Evolutionary conservation across 2,797 vertebrate genomes (phyloP), one percentile per base, ranked within the genome.

Genomic region (Catostomus latipinnis): DNA sequence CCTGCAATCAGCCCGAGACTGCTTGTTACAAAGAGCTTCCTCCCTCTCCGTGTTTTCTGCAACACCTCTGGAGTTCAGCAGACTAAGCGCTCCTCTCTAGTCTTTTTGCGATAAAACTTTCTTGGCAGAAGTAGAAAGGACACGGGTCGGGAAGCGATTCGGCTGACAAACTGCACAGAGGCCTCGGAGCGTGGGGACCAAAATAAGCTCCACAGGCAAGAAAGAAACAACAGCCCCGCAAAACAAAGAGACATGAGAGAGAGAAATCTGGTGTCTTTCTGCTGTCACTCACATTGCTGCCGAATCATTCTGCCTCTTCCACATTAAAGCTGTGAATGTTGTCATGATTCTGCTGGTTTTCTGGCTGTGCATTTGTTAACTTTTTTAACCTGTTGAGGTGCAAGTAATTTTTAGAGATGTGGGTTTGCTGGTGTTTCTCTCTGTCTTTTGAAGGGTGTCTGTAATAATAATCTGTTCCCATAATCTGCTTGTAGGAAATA

Each of bases 101-200:
- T 81, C 79, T 81, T 67, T 54, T 69, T 50, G 12, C 68, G 77
- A 72, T 74, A 80, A 78, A 85, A 87, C 76, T 82, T 83, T 65
- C 56, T 75, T 78, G 76, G 82, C 76, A 85, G 82, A 56, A 72
- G 66, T 79, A 84, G 62, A 84, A 76, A 83, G 80, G 71, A 60
- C 18, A 45, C 9, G 50, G 82, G 43, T 52, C 65, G 73, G 69
- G 58, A 80, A 75, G 58, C 53, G 34, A 52, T 83, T 80, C 74
- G 50, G 62, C 75, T 66, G 78, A 81, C 76, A 71, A 74, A 79
- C 70, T 80, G 67, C 71, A 79, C 71, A 18, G 16, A 8, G 74
- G 76, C 75, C 72, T 80, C 18, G 5, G 57, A 74, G 78, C 48
- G 53, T 77, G 69, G 57, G 10, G 12, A 70, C 79, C 72, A 56